Base-by-base conservation (phyloP, 2,888 invertebrate genomes). In the Brachylomia viminalis region DNA sequence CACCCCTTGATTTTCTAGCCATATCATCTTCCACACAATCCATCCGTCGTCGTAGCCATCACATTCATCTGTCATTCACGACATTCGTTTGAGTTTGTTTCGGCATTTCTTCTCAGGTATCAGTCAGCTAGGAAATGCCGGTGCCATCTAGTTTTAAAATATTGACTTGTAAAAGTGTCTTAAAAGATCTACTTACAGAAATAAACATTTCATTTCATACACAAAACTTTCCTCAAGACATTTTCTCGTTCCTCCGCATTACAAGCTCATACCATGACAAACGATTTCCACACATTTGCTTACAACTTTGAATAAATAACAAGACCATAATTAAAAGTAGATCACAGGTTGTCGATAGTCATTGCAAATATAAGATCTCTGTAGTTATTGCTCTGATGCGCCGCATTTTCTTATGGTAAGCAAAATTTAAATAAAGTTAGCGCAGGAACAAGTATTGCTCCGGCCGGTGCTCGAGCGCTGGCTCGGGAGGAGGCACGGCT, bases 351-450 rank as follows among this genome's bases (percentile, higher is more conserved):
- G 2, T 17, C 15, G 47, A 61, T 47, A 54, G n/a, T 54, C 54
- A 20, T 61, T 69, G 30, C 27, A 38, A 47, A 74, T 2, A 23
- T 54, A 23, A 47, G 10, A 61, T 33, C 1, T 71, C 20, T 15
- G 27, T 27, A 27, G 2, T 56, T 58, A 72, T 47, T 52, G 23
- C 4, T n/a, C 0, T 80, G 33, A 52, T 23, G 33, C 15, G 45
- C 45, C 38, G n/a, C 27, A 52, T 81, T 81, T 45, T 8, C 45
- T 52, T 38, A 27, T 47, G 75, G 6, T 8, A 54, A 38, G 17
- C 2, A 23, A 30, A 64, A 75, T 56, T 45, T 27, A n/a, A 81
- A 73, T 33, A 7, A 56, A 64, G 8, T 56, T 45, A 75, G 56
- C 23, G 17, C 13, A 52, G 64, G 77, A 45, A 76, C 42, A 49